Percentiles rank a stretch among this genome's conserved stretches.
These are phyloP conservation scores for Vulpes vulpes DNA, from an alignment of 2,113 vertebrate genomes.

Conservation along the genomic window DNA sequence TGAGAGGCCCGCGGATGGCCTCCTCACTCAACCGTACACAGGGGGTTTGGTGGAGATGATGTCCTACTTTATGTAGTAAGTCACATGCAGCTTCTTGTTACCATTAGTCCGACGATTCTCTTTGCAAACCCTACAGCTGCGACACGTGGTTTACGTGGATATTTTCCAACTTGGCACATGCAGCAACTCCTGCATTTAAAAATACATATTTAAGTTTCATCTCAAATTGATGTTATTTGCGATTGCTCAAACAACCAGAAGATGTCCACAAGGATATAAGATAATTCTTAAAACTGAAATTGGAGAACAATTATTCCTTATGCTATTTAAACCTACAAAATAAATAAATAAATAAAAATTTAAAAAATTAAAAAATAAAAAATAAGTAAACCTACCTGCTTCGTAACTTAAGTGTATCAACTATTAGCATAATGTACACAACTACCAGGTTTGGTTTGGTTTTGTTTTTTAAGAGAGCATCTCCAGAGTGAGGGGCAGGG, in stretches of 20 bases:
- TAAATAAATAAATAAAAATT: too few species aligned
- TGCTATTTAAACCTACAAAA: background rate
- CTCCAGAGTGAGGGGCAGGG: background rate
- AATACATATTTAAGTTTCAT: background rate
- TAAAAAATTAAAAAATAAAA: too few species aligned
- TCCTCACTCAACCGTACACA: background rate
- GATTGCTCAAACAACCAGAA: background rate
- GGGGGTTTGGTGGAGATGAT: background rate
- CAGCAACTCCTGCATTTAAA: background rate
- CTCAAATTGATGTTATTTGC: background rate
- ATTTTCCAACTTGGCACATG: background rate
- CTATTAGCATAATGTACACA: background rate
- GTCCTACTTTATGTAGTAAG: background rate
- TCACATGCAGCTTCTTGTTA: background rate
- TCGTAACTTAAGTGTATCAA: conserved; percentile 21
- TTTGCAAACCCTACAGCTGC: background rate
- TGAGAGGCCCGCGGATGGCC: background rate
- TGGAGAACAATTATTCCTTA: background rate
- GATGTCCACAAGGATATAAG: background rate
- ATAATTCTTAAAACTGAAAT: conserved; percentile 51
- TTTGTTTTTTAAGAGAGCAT: background rate
- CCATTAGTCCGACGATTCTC: background rate
- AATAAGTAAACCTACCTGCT: background rate
- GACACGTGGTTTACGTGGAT: background rate
- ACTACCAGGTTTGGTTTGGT: background rate